Conservation (phyloP, 2,113 vertebrate genomes). For the Tragelaphus imberbis region DNA sequence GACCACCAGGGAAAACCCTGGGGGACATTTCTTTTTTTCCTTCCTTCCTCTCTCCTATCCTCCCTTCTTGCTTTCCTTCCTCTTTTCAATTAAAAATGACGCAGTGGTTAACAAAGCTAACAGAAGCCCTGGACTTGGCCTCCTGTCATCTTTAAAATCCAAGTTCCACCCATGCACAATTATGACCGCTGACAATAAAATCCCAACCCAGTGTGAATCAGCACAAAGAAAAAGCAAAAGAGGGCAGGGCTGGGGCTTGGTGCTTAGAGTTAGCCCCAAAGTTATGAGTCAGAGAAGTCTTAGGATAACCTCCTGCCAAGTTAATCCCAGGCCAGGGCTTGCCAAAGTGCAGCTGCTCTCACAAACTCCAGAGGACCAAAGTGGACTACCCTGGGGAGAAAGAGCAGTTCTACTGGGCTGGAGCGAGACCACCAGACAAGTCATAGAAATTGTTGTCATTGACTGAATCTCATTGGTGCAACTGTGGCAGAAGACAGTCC, state of each 20-base stretch:
- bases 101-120: neutral
- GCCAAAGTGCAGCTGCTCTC: constrained; percentile 23
- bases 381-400: neutral
- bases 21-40: neutral
- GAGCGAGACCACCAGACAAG: neutral
- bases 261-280: constrained; percentile 28
- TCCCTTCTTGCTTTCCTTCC: neutral
- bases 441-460: neutral
- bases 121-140: constrained; percentile 16
- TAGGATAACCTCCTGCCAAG: constrained; percentile 37
- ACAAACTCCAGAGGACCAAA: neutral
- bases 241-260: constrained; percentile 51
- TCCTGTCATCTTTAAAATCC: constrained; percentile 39
- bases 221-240: constrained; percentile 44
- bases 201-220: constrained; percentile 68
- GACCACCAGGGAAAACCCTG: neutral
- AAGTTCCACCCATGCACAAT: constrained; percentile 42
- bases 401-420: neutral
- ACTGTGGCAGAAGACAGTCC: neutral
- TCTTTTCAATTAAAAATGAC: constrained; percentile 13
- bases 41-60: neutral
- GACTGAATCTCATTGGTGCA: neutral
- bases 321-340: constrained; percentile 45
- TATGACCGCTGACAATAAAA: constrained; percentile 59
- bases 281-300: constrained; percentile 63